Evolutionary conservation across 2,113 vertebrate species (phyloP).

Genomic region (rabbit (Oryctolagus cuniculus)): DNA sequence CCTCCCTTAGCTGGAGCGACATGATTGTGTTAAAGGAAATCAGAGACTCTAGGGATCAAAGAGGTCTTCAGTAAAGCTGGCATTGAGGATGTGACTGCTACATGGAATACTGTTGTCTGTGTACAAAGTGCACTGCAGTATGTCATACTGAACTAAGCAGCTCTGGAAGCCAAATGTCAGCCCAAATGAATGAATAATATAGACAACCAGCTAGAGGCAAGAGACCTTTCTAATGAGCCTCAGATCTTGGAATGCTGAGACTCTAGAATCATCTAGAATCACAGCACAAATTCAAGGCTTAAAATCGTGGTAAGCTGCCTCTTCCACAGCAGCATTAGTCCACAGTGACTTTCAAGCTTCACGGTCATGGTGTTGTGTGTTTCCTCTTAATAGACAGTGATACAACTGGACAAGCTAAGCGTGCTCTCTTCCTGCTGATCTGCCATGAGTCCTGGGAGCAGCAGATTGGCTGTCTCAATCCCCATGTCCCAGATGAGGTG

Average conservation of each 20-base stretch:
- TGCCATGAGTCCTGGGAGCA: not conserved
- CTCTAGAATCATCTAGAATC: not conserved
- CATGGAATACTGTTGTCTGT: not conserved
- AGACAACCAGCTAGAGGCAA: not conserved
- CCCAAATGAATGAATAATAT: not conserved
- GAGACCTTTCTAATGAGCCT: not conserved
- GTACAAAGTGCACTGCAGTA: not conserved
- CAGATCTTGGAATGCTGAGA: not conserved
- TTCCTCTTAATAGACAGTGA: not conserved
- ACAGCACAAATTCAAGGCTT: not conserved
- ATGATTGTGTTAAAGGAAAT: slow-evolving; percentile 23
- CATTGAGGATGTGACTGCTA: not conserved
- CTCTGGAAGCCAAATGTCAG: not conserved
- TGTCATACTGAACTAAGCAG: not conserved
- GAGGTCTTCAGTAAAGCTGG: not conserved
- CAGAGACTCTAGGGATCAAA: not conserved
- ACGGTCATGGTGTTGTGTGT: not conserved
- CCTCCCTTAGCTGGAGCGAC: not conserved
- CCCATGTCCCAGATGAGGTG: not conserved
- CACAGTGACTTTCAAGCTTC: not conserved
- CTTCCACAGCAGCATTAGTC: not conserved
- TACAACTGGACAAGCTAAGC: not conserved
- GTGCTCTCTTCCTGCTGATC: not conserved
- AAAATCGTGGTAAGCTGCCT: not conserved
- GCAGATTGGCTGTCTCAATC: not conserved